Evolutionary conservation across 2,113 vertebrate species (phyloP).

Genomic region (Atrichornis clamosus): DNA sequence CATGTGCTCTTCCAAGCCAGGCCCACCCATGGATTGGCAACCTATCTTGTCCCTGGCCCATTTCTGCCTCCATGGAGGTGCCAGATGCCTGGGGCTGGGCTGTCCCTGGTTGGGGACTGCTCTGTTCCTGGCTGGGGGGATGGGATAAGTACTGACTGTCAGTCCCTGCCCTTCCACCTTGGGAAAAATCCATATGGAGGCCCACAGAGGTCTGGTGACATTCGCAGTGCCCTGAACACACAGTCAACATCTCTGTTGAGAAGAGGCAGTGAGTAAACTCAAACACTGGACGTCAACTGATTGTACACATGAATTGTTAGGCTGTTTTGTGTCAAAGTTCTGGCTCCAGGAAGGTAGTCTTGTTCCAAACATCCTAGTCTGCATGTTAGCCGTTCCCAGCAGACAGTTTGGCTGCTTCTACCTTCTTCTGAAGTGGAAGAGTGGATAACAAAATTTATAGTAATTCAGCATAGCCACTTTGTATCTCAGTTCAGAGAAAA

Average conservation of each 20-base stretch:
- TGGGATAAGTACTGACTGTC: not conserved
- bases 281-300: not conserved
- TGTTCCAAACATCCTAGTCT: not conserved
- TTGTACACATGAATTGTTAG: fast-evolving
- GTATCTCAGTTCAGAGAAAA: not conserved
- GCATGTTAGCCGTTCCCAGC: not conserved
- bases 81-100: fast-evolving
- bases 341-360: not conserved
- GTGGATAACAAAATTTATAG: not conserved
- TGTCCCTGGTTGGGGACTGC: fast-evolving
- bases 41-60: too few relatives aligned
- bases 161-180: not conserved
- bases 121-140: not conserved
- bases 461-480: not conserved
- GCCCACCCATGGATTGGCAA: fast-evolving
- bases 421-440: not conserved
- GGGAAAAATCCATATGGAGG: fast-evolving
- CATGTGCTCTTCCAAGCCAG: not conserved
- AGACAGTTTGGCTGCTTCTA: not conserved
- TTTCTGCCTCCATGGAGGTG: not conserved
- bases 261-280: not conserved
- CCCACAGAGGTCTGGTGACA: not conserved
- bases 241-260: not conserved
- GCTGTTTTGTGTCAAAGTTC: not conserved
- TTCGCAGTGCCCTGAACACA: not conserved